phyloP scores from a whole-genome alignment of 2,113 vertebrate species.

The Myiozetetes cayanensis region DNA sequence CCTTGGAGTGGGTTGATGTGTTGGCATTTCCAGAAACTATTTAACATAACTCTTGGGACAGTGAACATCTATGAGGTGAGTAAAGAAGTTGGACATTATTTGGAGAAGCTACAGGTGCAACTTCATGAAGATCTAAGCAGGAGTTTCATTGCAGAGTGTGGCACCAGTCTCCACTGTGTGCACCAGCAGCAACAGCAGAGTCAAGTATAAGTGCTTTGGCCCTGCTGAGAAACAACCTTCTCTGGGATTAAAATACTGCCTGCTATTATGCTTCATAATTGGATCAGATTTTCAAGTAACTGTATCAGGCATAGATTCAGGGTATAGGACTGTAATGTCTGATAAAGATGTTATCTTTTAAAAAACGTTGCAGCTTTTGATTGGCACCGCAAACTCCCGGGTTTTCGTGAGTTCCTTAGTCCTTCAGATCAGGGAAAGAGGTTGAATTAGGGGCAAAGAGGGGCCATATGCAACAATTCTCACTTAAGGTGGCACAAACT shows the following conservation, averaged over 20 bases:
- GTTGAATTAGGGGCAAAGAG: accelerated
- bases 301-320: background rate
- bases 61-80: background rate
- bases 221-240: background rate
- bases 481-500: background rate
- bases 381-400: background rate
- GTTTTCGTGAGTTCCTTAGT: background rate
- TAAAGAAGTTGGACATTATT: background rate
- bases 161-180: background rate
- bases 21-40: background rate
- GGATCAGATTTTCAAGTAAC: background rate
- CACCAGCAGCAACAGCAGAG: background rate
- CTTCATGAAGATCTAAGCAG: background rate
- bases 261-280: background rate
- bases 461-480: accelerated
- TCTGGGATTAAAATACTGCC: background rate
- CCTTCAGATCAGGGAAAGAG: background rate
- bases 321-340: background rate
- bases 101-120: background rate
- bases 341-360: background rate
- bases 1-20: background rate
- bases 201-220: background rate
- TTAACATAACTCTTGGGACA: background rate
- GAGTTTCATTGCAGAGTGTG: background rate
- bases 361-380: background rate